Conservation (phyloP, 2,113 vertebrate genomes). For the Protobothrops mucrosquamatus region DNA sequence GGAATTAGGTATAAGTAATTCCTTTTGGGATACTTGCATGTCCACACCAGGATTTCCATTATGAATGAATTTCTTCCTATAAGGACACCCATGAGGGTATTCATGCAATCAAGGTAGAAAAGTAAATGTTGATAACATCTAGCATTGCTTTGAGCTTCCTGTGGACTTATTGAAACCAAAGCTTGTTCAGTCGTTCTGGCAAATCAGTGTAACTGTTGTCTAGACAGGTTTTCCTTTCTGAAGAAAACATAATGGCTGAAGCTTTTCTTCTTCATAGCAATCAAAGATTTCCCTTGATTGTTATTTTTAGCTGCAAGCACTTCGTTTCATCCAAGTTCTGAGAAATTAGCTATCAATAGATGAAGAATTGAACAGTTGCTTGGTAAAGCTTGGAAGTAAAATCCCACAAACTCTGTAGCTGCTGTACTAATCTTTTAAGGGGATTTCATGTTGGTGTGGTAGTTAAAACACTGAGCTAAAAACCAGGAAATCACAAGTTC, state of each 20-base stretch:
- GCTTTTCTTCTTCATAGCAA: neutral
- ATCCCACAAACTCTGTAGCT: neutral
- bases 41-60: neutral
- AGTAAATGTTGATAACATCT: neutral
- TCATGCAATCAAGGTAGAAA: neutral
- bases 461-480: neutral
- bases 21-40: neutral
- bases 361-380: neutral
- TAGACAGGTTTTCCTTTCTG: neutral
- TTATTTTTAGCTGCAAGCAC: neutral
- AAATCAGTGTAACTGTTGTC: neutral
- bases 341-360: neutral
- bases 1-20: neutral
- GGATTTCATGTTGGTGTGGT: neutral
- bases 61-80: neutral
- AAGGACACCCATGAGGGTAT: neutral
- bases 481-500: neutral
- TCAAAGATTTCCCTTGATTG: neutral
- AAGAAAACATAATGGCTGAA: neutral
- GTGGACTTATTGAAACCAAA: neutral
- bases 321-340: neutral
- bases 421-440: neutral
- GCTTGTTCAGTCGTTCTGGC: neutral
- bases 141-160: neutral
- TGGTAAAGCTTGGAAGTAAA: neutral